Evolutionary conservation across 2,888 invertebrate genomes (phyloP).

Genomic region (Prosapia bicincta): DNA sequence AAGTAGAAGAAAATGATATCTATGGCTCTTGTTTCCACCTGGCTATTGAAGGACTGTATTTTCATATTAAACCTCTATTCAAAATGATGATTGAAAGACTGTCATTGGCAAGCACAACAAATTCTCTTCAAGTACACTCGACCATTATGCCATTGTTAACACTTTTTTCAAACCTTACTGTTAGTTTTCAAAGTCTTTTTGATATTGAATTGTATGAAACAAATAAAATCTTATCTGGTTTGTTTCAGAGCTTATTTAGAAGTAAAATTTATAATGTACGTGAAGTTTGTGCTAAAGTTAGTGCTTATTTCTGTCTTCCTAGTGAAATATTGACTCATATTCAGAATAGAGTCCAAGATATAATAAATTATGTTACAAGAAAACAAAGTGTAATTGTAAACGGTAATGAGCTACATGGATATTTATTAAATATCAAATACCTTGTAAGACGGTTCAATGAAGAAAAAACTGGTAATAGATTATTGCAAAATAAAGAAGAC

Average conservation of each 20-base stretch:
- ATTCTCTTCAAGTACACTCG: conserved; percentile 23
- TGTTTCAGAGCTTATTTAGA: conserved; percentile 43
- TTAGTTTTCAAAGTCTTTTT: conserved; percentile 32
- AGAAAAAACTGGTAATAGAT: conserved; percentile 30
- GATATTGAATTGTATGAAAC: conserved; percentile 20
- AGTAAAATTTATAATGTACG: conserved; percentile 51
- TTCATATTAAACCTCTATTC: conserved; percentile 30
- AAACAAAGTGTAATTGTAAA: conserved; percentile 31
- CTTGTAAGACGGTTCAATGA: conserved; percentile 30
- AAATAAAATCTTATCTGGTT: conserved; percentile 12
- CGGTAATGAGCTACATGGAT: conserved; percentile 36
- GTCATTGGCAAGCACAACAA: neutral
- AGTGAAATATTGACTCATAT: conserved; percentile 28
- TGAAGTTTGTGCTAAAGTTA: conserved; percentile 48
- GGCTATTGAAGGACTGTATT: conserved; percentile 34
- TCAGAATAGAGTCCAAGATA: conserved; percentile 28
- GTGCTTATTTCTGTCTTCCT: conserved; percentile 47
- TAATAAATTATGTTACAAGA: conserved; percentile 30
- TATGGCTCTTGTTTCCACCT: conserved; percentile 31
- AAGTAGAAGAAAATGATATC: conserved; percentile 29
- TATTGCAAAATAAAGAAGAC: conserved; percentile 8
- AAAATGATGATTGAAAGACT: conserved; percentile 19
- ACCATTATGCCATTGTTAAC: conserved; percentile 33
- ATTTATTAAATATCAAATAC: conserved; percentile 33
- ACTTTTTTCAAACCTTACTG: conserved; percentile 32